Evolutionary conservation across 2,888 invertebrate species (phyloP).

Genomic region (Leistus spinibarbis): DNA sequence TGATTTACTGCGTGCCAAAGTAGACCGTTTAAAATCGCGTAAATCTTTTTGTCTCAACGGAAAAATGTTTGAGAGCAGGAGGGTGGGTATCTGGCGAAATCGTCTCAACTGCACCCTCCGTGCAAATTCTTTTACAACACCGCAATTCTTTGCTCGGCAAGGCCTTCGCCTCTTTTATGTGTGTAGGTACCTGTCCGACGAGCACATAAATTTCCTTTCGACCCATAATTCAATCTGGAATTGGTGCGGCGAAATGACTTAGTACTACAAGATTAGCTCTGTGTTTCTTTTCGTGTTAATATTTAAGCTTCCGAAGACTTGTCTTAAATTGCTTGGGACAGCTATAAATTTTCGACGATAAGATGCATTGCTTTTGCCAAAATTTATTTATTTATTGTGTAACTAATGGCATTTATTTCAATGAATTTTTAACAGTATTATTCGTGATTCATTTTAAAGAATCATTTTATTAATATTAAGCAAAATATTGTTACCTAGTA

Average conservation of each 20-base stretch:
- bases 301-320: constrained; percentile 32
- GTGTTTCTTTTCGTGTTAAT: constrained; percentile 36
- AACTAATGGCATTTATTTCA: too few relatives aligned
- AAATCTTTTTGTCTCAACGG: constrained; percentile 28
- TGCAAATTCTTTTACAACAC: constrained; percentile 10
- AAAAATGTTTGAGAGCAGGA: background rate
- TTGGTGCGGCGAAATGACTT: constrained; percentile 36
- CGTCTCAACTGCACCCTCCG: background rate
- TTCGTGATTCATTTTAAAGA: too few relatives aligned
- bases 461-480: too few relatives aligned
- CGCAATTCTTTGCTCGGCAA: background rate
- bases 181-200: constrained; percentile 27
- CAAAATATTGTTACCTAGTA: too few relatives aligned
- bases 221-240: constrained; percentile 35
- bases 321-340: constrained; percentile 27
- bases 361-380: constrained; percentile 19
- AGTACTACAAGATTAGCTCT: constrained; percentile 31
- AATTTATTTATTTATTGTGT: background rate
- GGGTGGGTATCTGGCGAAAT: background rate
- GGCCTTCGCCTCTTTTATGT: constrained; percentile 23
- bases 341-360: constrained; percentile 27
- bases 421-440: too few relatives aligned
- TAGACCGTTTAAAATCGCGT: constrained; percentile 39
- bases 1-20: constrained; percentile 38
- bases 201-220: constrained; percentile 27